phyloP scores from a whole-genome alignment of 2,113 vertebrate species.

The Tachysurus vachellii region DNA sequence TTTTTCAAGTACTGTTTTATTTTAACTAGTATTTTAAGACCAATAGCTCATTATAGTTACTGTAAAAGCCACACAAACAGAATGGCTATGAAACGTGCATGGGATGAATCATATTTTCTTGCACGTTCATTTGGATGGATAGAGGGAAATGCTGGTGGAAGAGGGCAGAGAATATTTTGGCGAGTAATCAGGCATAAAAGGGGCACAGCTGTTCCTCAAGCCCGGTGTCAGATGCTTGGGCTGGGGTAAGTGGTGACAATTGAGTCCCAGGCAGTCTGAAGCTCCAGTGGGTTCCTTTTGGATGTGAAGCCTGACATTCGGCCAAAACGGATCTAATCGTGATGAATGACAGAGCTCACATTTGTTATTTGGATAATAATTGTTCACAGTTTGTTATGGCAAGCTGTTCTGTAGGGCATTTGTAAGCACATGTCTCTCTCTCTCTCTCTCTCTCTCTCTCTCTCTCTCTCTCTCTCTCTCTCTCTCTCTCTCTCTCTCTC shows the following conservation, averaged over 20 bases:
- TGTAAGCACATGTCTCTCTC: constrained; percentile 1
- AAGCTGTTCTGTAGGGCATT: constrained; percentile 3
- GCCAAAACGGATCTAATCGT: constrained; percentile 30
- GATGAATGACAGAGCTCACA: constrained; percentile 40
- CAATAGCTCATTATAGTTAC: neutral
- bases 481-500: neutral
- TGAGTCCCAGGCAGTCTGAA: constrained; percentile 19
- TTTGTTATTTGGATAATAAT: constrained; percentile 19
- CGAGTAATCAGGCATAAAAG: constrained; percentile 5
- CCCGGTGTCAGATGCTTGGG: constrained; percentile 33
- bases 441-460: neutral
- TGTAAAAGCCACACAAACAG: neutral
- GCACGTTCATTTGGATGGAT: constrained; percentile 1
- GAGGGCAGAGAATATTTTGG: neutral
- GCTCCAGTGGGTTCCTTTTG: constrained; percentile 19
- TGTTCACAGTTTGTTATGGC: constrained; percentile 13
- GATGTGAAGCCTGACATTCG: constrained; percentile 30
- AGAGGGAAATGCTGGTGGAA: constrained; percentile 9
- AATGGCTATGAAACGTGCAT: constrained; percentile 38
- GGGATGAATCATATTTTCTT: constrained; percentile 28
- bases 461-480: neutral
- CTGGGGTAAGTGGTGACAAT: constrained; percentile 19
- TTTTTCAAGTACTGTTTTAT: neutral
- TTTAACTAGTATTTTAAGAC: neutral
- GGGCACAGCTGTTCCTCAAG: constrained; percentile 36